Conservation (phyloP, 2,797 vertebrate species). For the Cyprinodon diabolis region DNA sequence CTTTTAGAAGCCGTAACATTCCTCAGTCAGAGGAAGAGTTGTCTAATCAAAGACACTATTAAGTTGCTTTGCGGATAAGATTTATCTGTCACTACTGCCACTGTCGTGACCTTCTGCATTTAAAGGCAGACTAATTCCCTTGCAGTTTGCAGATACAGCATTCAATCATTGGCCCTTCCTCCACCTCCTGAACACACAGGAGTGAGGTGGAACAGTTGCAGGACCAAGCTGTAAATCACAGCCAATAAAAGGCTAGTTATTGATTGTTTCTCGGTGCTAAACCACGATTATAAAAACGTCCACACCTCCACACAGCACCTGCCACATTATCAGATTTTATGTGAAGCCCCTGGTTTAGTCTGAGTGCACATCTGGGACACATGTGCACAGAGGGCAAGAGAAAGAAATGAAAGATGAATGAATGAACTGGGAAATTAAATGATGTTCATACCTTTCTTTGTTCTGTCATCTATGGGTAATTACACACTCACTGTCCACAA, state of each 20-base stretch:
- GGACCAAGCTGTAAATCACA: constrained; percentile 7
- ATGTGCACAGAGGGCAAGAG: background rate
- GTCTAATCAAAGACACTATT: background rate
- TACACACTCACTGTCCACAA: background rate
- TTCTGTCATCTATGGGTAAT: background rate
- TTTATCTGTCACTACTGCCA: background rate
- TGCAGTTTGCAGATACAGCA: constrained; percentile 7
- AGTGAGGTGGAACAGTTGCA: constrained; percentile 1
- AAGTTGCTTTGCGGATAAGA: background rate
- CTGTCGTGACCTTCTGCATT: background rate
- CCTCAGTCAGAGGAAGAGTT: background rate
- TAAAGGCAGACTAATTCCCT: background rate
- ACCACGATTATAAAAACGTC: constrained; percentile 12
- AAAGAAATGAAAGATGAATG: background rate
- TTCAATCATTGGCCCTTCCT: background rate
- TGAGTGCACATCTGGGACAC: background rate
- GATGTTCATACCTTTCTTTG: background rate
- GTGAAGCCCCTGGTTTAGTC: constrained; percentile 2
- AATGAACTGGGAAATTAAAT: background rate
- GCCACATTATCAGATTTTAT: constrained; percentile 5
- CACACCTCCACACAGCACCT: background rate
- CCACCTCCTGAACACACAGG: background rate
- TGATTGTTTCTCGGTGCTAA: constrained; percentile 3
- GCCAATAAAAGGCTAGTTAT: constrained; percentile 13
- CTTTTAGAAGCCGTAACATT: background rate